Conservation (phyloP, 2,113 vertebrate species). For the Morone saxatilis region DNA sequence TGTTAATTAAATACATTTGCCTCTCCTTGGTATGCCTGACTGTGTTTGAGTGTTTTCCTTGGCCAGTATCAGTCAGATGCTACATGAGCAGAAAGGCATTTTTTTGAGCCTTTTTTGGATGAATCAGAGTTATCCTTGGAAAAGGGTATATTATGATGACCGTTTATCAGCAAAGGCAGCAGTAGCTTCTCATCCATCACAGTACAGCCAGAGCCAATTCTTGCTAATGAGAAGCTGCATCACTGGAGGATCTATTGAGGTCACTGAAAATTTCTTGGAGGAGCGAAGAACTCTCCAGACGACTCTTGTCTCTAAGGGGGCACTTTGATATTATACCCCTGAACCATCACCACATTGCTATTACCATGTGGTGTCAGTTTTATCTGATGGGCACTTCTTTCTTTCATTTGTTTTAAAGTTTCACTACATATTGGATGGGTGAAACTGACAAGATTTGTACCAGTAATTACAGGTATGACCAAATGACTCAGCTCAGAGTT, state of each 20-base stretch:
- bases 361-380: background rate
- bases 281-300: slow-evolving; percentile 10
- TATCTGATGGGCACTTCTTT: background rate
- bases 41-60: background rate
- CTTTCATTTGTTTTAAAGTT: background rate
- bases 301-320: slow-evolving; percentile 11
- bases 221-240: slow-evolving; percentile 60
- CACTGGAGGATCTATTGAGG: slow-evolving; percentile 51
- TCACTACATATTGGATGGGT: background rate
- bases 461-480: background rate
- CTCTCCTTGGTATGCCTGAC: background rate
- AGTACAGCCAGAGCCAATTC: slow-evolving; percentile 35
- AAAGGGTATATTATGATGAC: slow-evolving; percentile 19
- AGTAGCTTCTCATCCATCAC: slow-evolving; percentile 34
- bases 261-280: slow-evolving; percentile 45
- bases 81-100: background rate
- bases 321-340: slow-evolving; percentile 26
- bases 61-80: background rate
- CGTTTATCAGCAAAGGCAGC: slow-evolving; percentile 40
- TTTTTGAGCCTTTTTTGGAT: background rate
- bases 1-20: no score
- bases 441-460: background rate
- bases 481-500: background rate
- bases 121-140: slow-evolving; percentile 4
- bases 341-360: background rate